Base-by-base conservation (phyloP, 2,888 invertebrate genomes). In the Dendrolimus houi region DNA sequence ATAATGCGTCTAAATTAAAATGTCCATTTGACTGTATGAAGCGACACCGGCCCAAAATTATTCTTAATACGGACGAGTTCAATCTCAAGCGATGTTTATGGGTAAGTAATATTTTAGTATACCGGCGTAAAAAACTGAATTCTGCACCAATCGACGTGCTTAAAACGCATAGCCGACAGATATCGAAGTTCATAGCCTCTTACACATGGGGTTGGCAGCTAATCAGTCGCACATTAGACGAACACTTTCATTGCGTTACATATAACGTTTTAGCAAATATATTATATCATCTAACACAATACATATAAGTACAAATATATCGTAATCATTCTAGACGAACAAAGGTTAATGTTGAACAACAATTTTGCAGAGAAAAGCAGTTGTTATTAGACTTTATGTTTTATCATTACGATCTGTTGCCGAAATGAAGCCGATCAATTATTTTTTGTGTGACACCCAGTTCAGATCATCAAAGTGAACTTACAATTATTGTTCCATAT, bases 261-360 rank as follows among this genome's bases (percentile, higher is more conserved):
- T 88, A 87, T 88, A 89, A 89, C 89, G 88, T 87, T 87, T 89
- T 89, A 87, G 89, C 89, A 87, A 83, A 88, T 79, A 78, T 63
- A 81, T 79, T 72, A 79, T 75, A 76, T 79, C 74, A 81, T 85
- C 88, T 88, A 89, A 79, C 66, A 79, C 47, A 47, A 10, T 29
- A 81, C 74, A 83, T 74, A 63, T 79, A 79, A 76, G 69, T 75
- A 79, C 83, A 83, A 77, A 87, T 81, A 72, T 76, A 75, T 81
- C 79, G 79, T 75, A 80, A 70, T 71, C 74, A 77, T 72, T 79
- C 80, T 79, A 78, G 79, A 82, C 80, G 72, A 79, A 82, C 74
- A 78, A 80, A 81, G 80, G 72, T 77, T 76, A 82, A 72, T 74
- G 68, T 69, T 77, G 76, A 82, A 85, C 82, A 81, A 80, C 81